phyloP scores from a whole-genome alignment of 2,797 vertebrate species.

The Darevskia mixta region DNA sequence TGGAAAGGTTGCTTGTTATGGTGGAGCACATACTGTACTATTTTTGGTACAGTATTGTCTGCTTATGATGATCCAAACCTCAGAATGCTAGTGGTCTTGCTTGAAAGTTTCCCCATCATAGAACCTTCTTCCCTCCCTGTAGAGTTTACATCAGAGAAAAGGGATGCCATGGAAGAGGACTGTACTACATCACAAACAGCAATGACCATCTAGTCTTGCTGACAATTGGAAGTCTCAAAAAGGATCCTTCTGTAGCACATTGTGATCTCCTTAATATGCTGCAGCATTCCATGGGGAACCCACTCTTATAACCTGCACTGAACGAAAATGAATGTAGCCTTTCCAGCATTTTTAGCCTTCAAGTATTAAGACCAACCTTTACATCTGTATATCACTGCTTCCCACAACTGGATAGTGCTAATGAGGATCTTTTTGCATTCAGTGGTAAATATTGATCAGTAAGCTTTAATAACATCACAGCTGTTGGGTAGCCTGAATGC shows the following conservation, averaged over 20 bases:
- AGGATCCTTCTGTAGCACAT: conserved; percentile 38
- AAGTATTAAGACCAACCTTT: conserved; percentile 53
- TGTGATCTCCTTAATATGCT: conserved; percentile 47
- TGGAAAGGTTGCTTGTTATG: no score
- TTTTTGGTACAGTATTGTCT: background rate
- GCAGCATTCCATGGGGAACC: conserved; percentile 22
- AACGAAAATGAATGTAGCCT: conserved; percentile 38
- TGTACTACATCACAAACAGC: background rate
- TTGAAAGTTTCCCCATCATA: conserved; percentile 22
- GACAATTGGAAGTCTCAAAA: conserved; percentile 55
- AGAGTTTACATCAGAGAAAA: conserved; percentile 29
- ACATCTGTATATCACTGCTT: conserved; percentile 50
- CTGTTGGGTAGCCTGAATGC: conserved; percentile 33
- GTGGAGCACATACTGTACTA: no score
- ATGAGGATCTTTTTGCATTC: conserved; percentile 52
- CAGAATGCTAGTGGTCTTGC: background rate
- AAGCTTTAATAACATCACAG: conserved; percentile 52
- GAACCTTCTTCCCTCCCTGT: background rate
- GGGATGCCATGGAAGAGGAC: background rate
- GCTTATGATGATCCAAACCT: background rate
- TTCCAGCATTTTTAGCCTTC: conserved; percentile 44
- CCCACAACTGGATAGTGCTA: conserved; percentile 1
- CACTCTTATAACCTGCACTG: conserved; percentile 29
- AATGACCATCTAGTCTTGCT: conserved; percentile 25
- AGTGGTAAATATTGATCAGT: conserved; percentile 45